These are phyloP conservation scores for Otis tarda DNA, from an alignment of 2,113 vertebrate species.

Conservation along the genomic window DNA sequence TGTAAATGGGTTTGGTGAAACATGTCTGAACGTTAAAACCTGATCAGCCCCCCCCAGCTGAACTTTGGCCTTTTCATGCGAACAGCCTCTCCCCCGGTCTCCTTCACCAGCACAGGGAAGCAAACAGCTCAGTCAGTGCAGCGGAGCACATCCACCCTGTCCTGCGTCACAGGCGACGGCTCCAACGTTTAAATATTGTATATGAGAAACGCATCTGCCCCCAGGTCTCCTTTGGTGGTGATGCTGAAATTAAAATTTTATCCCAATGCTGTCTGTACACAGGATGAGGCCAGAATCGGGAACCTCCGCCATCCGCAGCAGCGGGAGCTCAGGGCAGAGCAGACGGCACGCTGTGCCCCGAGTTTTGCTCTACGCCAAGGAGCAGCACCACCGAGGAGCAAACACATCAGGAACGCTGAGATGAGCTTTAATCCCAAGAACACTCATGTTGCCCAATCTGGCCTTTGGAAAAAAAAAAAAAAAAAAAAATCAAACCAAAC, in stretches of 20 bases:
- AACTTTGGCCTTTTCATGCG: background rate
- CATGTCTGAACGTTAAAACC: background rate
- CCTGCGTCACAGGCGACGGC: background rate
- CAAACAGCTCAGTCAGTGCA: background rate
- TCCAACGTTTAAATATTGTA: accelerated
- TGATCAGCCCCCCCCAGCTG: accelerated
- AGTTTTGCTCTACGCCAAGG: background rate
- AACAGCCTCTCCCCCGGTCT: background rate
- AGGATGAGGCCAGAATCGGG: background rate
- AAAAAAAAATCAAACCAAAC: background rate
- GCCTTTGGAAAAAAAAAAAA: background rate
- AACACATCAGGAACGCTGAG: background rate
- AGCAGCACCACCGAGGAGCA: background rate
- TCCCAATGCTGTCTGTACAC: background rate
- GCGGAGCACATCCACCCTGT: background rate
- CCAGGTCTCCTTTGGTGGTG: background rate
- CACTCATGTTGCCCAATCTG: background rate
- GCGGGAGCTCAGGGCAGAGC: background rate
- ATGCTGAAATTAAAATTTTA: background rate
- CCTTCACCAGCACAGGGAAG: background rate
- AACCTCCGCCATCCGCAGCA: background rate
- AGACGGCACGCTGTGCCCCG: accelerated
- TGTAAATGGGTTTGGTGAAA: background rate
- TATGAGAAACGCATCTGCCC: accelerated
- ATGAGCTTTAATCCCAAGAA: background rate